Conservation (phyloP, 2,888 invertebrate species). For the Platerodrilus igneus region DNA sequence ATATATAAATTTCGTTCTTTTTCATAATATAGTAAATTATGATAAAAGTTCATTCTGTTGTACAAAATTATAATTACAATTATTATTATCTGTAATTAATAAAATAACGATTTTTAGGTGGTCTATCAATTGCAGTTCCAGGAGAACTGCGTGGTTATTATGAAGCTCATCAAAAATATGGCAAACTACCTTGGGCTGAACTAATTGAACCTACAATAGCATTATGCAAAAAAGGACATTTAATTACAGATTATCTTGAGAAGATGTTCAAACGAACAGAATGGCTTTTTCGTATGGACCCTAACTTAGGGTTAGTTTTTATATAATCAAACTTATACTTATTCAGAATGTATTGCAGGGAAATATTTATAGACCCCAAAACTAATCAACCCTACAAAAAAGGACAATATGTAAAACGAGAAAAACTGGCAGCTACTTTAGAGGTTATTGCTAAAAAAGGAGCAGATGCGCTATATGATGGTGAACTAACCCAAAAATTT, state of each 20-base stretch:
- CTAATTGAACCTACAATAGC: conserved; percentile 75
- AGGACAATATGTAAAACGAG: conserved; percentile 46
- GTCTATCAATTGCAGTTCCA: conserved; percentile 78
- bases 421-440: conserved; percentile 53
- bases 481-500: conserved; percentile 48
- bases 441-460: conserved; percentile 52
- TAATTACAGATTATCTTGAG: conserved; percentile 53
- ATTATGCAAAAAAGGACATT: conserved; percentile 67
- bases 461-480: conserved; percentile 55
- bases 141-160: conserved; percentile 85
- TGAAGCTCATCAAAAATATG: conserved; percentile 68
- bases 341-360: conserved; percentile 35
- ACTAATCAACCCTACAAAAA: conserved; percentile 44
- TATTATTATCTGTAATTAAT: too few species aligned
- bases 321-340: neutral
- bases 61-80: too few species aligned
- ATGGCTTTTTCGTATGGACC: conserved; percentile 21
- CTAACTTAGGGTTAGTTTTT: conserved; percentile 47
- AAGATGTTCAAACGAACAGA: conserved; percentile 25
- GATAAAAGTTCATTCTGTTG: too few species aligned
- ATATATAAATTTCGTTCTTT: too few species aligned
- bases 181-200: conserved; percentile 71
- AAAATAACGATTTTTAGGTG: conserved; percentile 56
- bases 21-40: too few species aligned
- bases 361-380: conserved; percentile 43